Evolutionary conservation across 2,888 invertebrate species (phyloP).

Genomic region (Adelognathus sp.): DNA sequence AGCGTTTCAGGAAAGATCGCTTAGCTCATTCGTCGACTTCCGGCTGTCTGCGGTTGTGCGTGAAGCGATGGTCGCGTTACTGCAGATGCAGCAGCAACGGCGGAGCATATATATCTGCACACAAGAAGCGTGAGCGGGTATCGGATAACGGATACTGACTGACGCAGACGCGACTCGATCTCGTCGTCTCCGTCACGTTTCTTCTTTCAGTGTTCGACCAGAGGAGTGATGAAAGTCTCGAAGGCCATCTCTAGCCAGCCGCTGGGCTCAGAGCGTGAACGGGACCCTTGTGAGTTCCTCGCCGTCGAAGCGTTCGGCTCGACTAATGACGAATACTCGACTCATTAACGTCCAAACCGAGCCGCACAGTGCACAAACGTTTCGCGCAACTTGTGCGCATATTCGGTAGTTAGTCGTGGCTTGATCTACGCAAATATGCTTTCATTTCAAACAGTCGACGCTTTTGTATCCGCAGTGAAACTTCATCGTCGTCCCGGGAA

Average conservation of each 20-base stretch:
- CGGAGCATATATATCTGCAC: background rate
- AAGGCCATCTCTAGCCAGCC: slow-evolving; percentile 54
- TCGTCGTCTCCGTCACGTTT: slow-evolving; percentile 8
- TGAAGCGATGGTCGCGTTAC: background rate
- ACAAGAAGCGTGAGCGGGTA: background rate
- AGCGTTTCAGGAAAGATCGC: slow-evolving; percentile 23
- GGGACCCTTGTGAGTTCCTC: slow-evolving; percentile 57
- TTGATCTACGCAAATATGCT: slow-evolving; percentile 39
- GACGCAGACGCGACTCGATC: slow-evolving; percentile 2
- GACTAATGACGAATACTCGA: slow-evolving; percentile 39
- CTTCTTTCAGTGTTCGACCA: slow-evolving; percentile 6
- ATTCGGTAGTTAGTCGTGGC: slow-evolving; percentile 8
- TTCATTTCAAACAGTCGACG: slow-evolving; percentile 34
- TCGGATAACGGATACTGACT: slow-evolving; percentile 17
- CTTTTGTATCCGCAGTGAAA: slow-evolving; percentile 28
- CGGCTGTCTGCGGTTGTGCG: background rate
- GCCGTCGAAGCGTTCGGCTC: slow-evolving; percentile 23
- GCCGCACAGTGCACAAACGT: slow-evolving; percentile 4
- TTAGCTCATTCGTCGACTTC: slow-evolving; percentile 11
- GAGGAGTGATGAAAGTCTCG: slow-evolving; percentile 39
- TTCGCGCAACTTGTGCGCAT: background rate
- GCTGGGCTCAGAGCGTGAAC: slow-evolving; percentile 26
- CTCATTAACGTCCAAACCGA: slow-evolving; percentile 50
- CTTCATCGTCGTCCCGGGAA: slow-evolving; percentile 13
- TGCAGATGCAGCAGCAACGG: background rate